These are phyloP conservation scores for Thomomys bottae DNA, from an alignment of 2,113 vertebrate genomes.

Conservation along the genomic window DNA sequence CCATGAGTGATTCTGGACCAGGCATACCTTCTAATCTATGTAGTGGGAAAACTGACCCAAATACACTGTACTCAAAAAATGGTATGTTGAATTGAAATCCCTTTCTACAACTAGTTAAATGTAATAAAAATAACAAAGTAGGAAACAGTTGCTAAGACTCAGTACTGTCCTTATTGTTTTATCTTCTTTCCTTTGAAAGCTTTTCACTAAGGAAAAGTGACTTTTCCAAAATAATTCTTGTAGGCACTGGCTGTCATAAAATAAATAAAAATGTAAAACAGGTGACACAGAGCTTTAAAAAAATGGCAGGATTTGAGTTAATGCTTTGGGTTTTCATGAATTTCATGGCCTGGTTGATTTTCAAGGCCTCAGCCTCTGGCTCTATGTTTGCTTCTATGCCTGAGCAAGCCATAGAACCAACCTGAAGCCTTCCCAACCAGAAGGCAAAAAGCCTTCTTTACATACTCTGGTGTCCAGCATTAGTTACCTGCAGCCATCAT, in stretches of 20 bases:
- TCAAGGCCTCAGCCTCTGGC: background rate
- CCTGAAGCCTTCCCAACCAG: background rate
- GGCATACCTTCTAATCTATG: background rate
- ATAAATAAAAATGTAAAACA: background rate
- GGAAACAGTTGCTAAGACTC: background rate
- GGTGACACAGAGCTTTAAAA: background rate
- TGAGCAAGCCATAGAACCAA: no score
- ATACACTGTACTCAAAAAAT: no score
- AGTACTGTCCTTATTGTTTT: background rate
- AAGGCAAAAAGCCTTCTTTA: background rate
- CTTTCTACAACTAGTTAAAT: no score
- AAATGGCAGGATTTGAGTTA: background rate
- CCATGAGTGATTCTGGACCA: background rate
- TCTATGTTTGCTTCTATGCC: background rate
- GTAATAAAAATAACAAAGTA: no score
- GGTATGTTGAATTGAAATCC: no score
- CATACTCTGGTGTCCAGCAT: background rate
- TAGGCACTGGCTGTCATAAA: background rate
- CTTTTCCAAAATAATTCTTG: conserved; percentile 33
- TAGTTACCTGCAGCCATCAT: conserved; percentile 94
- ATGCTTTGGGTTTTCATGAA: background rate
- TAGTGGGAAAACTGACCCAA: background rate
- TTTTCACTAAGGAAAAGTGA: background rate
- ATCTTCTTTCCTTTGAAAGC: background rate
- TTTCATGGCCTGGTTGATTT: background rate